These are phyloP conservation scores for Aspidiotus destructor DNA, from an alignment of 2,888 invertebrate genomes.

Conservation along the genomic window DNA sequence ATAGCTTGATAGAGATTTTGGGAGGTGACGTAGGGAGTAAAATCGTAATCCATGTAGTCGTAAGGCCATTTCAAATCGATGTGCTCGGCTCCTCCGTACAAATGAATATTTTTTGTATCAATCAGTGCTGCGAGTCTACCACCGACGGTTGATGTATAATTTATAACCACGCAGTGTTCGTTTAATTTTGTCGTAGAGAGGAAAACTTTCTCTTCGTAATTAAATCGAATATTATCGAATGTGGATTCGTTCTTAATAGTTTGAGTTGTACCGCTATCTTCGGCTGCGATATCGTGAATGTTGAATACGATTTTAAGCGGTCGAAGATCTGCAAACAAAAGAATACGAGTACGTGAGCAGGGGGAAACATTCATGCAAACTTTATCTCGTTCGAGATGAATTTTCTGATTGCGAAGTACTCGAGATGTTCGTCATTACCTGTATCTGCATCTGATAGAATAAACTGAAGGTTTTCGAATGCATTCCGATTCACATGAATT, in stretches of 20 bases:
- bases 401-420: too few species aligned
- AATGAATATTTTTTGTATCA: constrained; percentile 3
- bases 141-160: background rate
- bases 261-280: background rate
- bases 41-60: constrained; percentile 48
- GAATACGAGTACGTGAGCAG: too few species aligned
- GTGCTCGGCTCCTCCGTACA: constrained; percentile 58
- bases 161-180: constrained; percentile 8
- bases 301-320: constrained; percentile 4
- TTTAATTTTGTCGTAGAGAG: constrained; percentile 1
- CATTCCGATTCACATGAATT: too few species aligned
- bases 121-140: background rate
- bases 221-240: background rate
- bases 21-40: constrained; percentile 52
- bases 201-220: background rate
- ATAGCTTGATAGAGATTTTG: constrained; percentile 50
- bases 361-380: too few species aligned
- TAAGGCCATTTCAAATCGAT: constrained; percentile 56
- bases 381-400: too few species aligned
- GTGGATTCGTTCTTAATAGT: constrained; percentile 3
- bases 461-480: too few species aligned
- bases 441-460: too few species aligned
- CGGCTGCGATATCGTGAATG: constrained; percentile 2
- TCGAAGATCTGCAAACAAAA: too few species aligned
- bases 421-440: too few species aligned